Percentiles rank a stretch among this genome's conserved stretches.
phyloP scores from a whole-genome alignment of 2,797 vertebrate genomes.

The Muscicapa striata region DNA sequence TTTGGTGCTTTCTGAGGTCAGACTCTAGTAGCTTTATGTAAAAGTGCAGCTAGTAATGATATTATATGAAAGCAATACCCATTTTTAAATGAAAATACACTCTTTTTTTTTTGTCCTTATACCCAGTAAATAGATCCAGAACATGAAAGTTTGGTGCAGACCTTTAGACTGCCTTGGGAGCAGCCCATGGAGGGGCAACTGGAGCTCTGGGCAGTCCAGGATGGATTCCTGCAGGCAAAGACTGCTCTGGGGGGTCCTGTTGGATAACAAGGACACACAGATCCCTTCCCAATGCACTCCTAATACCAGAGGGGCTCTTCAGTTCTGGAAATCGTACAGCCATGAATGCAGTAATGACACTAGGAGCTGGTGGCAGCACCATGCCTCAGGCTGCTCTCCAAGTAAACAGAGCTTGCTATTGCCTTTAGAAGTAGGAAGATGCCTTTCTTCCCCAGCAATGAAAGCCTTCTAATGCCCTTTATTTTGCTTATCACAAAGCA shows the following conservation, averaged over 20 bases:
- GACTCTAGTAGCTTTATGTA: neutral
- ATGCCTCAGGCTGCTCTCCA: neutral
- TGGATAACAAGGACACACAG: neutral
- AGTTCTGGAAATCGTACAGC: neutral
- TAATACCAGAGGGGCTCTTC: neutral
- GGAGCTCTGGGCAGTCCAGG: neutral
- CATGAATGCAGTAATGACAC: neutral
- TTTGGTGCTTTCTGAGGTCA: neutral
- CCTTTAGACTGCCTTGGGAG: neutral
- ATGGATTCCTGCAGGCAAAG: neutral
- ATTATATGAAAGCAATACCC: neutral
- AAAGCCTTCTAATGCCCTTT: neutral
- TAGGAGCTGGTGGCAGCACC: neutral
- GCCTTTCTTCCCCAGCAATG: neutral
- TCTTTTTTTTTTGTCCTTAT: neutral
- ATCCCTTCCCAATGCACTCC: neutral
- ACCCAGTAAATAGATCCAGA: neutral
- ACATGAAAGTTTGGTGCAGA: neutral
- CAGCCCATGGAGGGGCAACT: fast-evolving
- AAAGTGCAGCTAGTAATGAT: neutral
- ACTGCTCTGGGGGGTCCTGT: neutral
- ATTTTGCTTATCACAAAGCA: neutral
- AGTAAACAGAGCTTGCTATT: neutral
- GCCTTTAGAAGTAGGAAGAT: neutral
- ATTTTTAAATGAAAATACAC: neutral